Percentiles rank a stretch among this genome's conserved stretches.
Evolutionary conservation across 2,797 vertebrate genomes (phyloP).

Genomic region (Sparus aurata): DNA sequence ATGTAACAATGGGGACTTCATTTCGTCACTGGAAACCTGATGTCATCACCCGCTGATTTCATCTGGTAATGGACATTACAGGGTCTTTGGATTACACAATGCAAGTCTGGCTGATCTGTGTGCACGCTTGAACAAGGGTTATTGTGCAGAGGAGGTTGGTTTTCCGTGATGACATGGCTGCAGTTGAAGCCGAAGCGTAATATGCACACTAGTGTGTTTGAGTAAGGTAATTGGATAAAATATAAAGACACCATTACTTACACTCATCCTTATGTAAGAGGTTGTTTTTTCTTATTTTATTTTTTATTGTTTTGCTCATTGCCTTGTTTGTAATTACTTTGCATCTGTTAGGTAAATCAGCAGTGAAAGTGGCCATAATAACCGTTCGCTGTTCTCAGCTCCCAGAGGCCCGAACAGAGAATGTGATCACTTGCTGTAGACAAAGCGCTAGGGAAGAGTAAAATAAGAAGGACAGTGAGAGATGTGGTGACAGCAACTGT

Average conservation of each 20-base stretch:
- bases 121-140: slow-evolving; percentile 12
- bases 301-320: background rate
- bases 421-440: slow-evolving; percentile 12
- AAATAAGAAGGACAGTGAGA: slow-evolving; percentile 31
- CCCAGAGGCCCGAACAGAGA: slow-evolving; percentile 8
- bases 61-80: slow-evolving; percentile 59
- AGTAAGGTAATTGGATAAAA: background rate
- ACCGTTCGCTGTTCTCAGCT: slow-evolving; percentile 1
- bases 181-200: slow-evolving; percentile 16
- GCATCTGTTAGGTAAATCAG: slow-evolving; percentile 16
- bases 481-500: slow-evolving; percentile 40
- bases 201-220: background rate
- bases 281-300: no score
- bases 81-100: slow-evolving; percentile 59
- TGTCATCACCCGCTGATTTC: slow-evolving; percentile 55
- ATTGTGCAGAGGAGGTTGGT: slow-evolving; percentile 9
- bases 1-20: slow-evolving; percentile 66
- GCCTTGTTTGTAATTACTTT: background rate
- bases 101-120: slow-evolving; percentile 25
- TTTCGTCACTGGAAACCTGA: slow-evolving; percentile 57
- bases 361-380: background rate
- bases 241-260: background rate
- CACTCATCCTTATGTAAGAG: background rate
- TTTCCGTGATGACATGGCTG: slow-evolving; percentile 29
- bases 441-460: background rate